These are phyloP conservation scores for Scolopax rusticola DNA, from an alignment of 2,797 vertebrate species.

Conservation along the genomic window DNA sequence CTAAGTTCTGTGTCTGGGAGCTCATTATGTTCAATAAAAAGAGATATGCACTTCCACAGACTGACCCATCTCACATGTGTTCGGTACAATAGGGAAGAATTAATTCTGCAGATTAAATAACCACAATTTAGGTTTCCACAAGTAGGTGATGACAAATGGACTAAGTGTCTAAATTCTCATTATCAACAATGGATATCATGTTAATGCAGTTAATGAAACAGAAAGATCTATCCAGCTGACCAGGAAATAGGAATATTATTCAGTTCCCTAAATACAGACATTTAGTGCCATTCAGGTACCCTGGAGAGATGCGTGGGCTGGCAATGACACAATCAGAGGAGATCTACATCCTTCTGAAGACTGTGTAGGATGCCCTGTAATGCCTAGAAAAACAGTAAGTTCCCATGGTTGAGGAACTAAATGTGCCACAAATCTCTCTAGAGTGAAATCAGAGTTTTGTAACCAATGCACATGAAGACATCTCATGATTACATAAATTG, in stretches of 20 bases:
- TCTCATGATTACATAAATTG: not conserved
- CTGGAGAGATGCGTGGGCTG: rapidly evolving
- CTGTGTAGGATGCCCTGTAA: not conserved
- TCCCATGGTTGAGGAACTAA: not conserved
- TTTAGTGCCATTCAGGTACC: not conserved
- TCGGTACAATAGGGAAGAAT: not conserved
- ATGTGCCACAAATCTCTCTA: not conserved
- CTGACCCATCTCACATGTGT: not conserved
- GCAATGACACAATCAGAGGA: not conserved
- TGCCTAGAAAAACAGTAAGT: not conserved
- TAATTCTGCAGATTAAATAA: not conserved
- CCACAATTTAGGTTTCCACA: not conserved
- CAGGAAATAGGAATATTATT: not conserved
- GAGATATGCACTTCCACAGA: not conserved
- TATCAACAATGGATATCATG: not conserved
- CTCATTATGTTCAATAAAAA: not conserved
- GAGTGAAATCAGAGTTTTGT: not conserved
- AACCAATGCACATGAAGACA: not conserved
- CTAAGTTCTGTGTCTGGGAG: not conserved
- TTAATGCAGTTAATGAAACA: not conserved
- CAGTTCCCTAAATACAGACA: not conserved
- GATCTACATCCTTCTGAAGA: not conserved
- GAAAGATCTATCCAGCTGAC: not conserved
- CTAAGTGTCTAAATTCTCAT: not conserved
- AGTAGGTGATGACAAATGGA: not conserved